Conservation (phyloP, 1,140 invertebrate genomes). For the Brachionus manjavacas region DNA sequence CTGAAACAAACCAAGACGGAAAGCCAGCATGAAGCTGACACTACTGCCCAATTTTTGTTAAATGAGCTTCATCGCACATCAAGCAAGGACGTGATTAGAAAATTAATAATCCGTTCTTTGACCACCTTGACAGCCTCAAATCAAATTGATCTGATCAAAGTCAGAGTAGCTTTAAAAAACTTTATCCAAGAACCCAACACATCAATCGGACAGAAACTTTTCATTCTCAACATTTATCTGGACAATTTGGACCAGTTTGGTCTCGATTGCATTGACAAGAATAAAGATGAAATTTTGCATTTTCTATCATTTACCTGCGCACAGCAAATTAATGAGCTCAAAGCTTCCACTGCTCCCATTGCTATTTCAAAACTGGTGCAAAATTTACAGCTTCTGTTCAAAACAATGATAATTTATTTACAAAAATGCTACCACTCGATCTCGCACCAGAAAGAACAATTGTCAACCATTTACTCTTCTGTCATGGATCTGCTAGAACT, state of each 20-base stretch:
- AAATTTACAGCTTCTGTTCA: constrained; percentile 38
- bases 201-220: not conserved
- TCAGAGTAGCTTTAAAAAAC: not conserved
- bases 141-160: not conserved
- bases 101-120: constrained; percentile 4
- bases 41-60: not conserved
- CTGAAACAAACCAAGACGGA: not conserved
- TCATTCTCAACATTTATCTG: constrained; percentile 31
- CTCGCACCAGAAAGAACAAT: not conserved
- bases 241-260: constrained; percentile 36
- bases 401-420: constrained; percentile 26
- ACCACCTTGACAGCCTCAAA: not conserved
- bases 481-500: not conserved
- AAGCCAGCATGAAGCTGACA: not conserved
- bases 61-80: not conserved
- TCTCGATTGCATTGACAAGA: not conserved
- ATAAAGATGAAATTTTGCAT: not conserved
- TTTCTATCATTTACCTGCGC: not conserved
- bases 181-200: not conserved
- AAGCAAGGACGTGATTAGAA: constrained; percentile 25
- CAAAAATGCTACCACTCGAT: not conserved
- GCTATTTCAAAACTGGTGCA: not conserved
- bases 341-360: not conserved
- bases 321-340: not conserved
- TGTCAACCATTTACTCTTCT: not conserved